Evolutionary conservation across 2,888 invertebrate genomes (phyloP).

Genomic region (Morpho helenor): DNA sequence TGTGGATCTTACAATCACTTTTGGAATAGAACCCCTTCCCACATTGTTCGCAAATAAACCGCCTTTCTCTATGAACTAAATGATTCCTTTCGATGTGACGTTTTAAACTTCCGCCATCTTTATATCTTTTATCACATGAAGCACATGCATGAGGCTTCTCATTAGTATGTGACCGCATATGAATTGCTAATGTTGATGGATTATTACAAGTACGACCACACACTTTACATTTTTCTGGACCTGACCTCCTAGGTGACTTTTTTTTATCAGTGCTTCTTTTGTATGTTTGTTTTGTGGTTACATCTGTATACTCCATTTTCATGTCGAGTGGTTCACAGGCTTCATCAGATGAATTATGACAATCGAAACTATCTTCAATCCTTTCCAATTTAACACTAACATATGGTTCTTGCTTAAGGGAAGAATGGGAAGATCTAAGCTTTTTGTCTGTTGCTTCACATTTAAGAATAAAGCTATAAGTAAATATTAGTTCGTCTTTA

Average conservation of each 20-base stretch:
- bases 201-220: conserved; percentile 46
- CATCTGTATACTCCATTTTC: conserved; percentile 38
- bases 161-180: conserved; percentile 54
- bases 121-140: conserved; percentile 54
- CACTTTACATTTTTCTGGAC: conserved; percentile 36
- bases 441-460: conserved; percentile 52
- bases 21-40: conserved; percentile 60
- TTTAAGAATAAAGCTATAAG: conserved; percentile 50
- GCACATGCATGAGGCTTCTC: conserved; percentile 48
- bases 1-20: conserved; percentile 51
- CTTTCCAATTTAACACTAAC: neutral
- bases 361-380: neutral
- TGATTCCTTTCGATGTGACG: conserved; percentile 53
- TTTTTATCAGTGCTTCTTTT: conserved; percentile 1
- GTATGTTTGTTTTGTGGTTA: conserved; percentile 19
- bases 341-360: neutral
- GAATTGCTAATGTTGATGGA: conserved; percentile 43
- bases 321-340: conserved; percentile 22
- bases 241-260: neutral
- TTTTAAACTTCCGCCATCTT: conserved; percentile 49
- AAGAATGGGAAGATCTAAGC: conserved; percentile 32
- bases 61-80: conserved; percentile 37
- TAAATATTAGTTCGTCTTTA: conserved; percentile 38
- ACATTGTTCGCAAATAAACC: conserved; percentile 60
- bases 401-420: conserved; percentile 11